Percentiles rank a stretch among this genome's conserved stretches.
phyloP scores from a whole-genome alignment of 2,888 invertebrate genomes.

The Polietes domitor region DNA sequence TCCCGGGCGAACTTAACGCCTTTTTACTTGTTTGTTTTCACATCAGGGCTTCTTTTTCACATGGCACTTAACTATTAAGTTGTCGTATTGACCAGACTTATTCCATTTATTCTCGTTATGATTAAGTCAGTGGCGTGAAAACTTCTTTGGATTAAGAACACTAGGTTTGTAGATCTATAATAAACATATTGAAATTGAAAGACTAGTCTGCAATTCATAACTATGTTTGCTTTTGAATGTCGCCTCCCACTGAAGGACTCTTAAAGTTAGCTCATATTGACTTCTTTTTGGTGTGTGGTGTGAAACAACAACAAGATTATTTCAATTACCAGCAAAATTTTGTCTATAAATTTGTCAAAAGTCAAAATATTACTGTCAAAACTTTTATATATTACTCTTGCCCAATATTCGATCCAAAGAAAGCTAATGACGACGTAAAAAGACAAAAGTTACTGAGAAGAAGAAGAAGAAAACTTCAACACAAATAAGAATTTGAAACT shows the following conservation, averaged over 20 bases:
- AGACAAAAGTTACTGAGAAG: background rate
- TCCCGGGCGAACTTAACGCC: too few relatives aligned
- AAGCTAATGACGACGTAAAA: slow-evolving; percentile 9
- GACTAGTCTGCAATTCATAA: too few relatives aligned
- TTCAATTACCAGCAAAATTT: slow-evolving; percentile 60
- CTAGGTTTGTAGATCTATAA: too few relatives aligned
- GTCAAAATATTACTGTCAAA: slow-evolving; percentile 63
- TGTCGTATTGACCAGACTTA: too few relatives aligned
- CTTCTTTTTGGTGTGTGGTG: background rate
- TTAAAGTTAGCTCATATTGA: background rate
- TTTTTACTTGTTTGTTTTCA: too few relatives aligned
- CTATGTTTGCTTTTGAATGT: too few relatives aligned
- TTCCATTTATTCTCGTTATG: too few relatives aligned
- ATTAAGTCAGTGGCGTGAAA: too few relatives aligned
- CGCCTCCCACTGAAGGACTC: background rate
- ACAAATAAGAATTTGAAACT: slow-evolving; percentile 60
- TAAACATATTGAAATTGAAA: too few relatives aligned
- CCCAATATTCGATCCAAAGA: slow-evolving; percentile 35
- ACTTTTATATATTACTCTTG: slow-evolving; percentile 48
- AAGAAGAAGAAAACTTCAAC: slow-evolving; percentile 26
- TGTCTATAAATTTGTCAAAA: slow-evolving; percentile 64
- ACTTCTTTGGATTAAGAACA: too few relatives aligned
- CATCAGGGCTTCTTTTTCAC: too few relatives aligned
- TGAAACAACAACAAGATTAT: background rate
- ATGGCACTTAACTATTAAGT: too few relatives aligned